Percentiles rank a stretch among this genome's conserved stretches.
Conservation (phyloP, 1,140 invertebrate genomes). For the Nephila pilipes region DNA sequence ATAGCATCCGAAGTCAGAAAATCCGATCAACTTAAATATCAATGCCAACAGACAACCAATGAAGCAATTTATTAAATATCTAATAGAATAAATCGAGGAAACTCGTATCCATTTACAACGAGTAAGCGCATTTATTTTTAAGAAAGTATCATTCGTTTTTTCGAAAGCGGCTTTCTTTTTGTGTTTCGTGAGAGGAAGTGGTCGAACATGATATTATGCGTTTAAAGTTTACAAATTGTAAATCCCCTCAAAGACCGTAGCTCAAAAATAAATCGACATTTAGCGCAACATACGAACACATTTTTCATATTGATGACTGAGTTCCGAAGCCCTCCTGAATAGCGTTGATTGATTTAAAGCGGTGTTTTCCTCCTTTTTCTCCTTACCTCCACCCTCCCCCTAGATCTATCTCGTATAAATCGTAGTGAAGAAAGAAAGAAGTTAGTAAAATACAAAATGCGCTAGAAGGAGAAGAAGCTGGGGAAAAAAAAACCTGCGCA, state of each 20-base stretch:
- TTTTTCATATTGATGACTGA: conserved; percentile 66
- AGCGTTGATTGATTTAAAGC: conserved; percentile 70
- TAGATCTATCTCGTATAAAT: conserved; percentile 53
- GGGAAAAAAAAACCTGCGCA: background rate
- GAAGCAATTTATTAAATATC: too few species aligned
- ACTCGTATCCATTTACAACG: too few species aligned
- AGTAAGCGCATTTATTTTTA: background rate
- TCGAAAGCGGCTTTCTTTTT: background rate
- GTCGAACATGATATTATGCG: background rate
- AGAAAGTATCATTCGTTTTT: background rate
- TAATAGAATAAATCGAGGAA: too few species aligned
- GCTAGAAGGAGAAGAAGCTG: background rate
- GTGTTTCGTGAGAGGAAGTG: background rate
- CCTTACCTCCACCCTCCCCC: background rate
- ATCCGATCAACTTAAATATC: too few species aligned
- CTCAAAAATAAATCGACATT: conserved; percentile 57
- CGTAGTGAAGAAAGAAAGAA: conserved; percentile 57
- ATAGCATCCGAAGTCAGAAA: too few species aligned
- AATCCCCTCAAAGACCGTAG: background rate
- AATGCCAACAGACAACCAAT: too few species aligned
- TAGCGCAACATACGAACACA: conserved; percentile 23
- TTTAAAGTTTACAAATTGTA: conserved; percentile 38
- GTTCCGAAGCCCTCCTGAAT: conserved; percentile 35
- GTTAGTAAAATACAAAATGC: conserved; percentile 40
- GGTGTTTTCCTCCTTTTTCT: conserved; percentile 14